These are phyloP conservation scores for Rhinichthys klamathensis DNA, from an alignment of 2,113 vertebrate species.

Conservation along the genomic window DNA sequence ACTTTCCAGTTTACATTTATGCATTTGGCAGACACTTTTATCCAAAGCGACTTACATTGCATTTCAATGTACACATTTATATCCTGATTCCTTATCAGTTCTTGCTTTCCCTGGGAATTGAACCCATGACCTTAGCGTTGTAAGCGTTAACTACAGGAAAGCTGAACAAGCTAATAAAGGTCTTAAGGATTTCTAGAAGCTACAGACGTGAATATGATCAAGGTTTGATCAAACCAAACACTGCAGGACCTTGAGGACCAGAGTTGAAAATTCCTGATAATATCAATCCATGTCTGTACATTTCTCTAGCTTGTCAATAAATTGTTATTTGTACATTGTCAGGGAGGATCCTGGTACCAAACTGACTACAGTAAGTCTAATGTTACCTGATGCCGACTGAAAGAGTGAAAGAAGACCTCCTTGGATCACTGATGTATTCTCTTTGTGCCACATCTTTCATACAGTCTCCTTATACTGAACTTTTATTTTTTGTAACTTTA, in stretches of 20 bases:
- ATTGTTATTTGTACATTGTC: not conserved
- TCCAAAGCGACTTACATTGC: too few relatives aligned
- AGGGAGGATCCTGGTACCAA: slow-evolving; percentile 56
- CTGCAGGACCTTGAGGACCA: too few relatives aligned
- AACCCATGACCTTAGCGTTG: too few relatives aligned
- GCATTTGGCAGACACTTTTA: too few relatives aligned
- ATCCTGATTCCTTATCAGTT: too few relatives aligned
- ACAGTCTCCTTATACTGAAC: not conserved
- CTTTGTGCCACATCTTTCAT: not conserved
- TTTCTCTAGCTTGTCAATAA: not conserved
- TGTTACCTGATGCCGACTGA: not conserved
- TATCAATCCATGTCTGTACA: not conserved
- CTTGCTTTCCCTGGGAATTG: too few relatives aligned
- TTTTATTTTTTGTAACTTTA: not conserved
- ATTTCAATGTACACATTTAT: too few relatives aligned
- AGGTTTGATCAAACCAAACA: too few relatives aligned
- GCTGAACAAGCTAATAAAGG: not conserved
- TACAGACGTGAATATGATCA: too few relatives aligned
- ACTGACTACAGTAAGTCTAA: not conserved
- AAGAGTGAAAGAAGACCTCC: not conserved
- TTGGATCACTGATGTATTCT: not conserved
- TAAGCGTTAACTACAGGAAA: too few relatives aligned
- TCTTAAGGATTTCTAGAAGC: too few relatives aligned
- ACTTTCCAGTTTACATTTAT: not conserved
- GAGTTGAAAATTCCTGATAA: too few relatives aligned